Conservation (phyloP, 2,888 invertebrate species). For the Drosophila nr. perissopoda region DNA sequence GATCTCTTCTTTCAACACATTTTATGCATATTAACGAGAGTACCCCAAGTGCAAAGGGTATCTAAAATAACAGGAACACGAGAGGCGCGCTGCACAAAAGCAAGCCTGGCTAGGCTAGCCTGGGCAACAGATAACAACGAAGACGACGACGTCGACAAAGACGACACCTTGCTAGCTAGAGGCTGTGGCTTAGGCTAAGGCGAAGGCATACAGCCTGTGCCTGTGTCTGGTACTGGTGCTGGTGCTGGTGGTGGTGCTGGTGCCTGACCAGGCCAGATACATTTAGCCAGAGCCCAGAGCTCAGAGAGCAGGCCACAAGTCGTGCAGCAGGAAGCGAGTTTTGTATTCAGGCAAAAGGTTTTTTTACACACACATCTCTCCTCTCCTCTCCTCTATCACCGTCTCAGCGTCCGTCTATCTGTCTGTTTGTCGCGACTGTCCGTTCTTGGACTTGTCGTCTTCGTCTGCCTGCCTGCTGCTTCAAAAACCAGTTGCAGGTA, state of each 20-base stretch:
- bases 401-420: slow-evolving; percentile 10
- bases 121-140: slow-evolving; percentile 46
- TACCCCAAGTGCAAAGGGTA: background rate
- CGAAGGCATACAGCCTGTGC: slow-evolving; percentile 14
- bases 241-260: background rate
- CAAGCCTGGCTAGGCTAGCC: slow-evolving; percentile 22
- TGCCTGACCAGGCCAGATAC: slow-evolving; percentile 23
- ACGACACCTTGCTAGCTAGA: slow-evolving; percentile 70
- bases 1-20: background rate
- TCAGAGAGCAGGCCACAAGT: slow-evolving; percentile 58
- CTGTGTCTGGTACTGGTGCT: background rate
- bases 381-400: background rate
- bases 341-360: slow-evolving; percentile 71
- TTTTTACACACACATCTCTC: slow-evolving; percentile 43
- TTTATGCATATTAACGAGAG: background rate
- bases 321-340: slow-evolving; percentile 80
- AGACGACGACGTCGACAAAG: slow-evolving; percentile 43
- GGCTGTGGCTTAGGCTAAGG: slow-evolving; percentile 39
- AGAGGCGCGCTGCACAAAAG: slow-evolving; percentile 20
- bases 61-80: slow-evolving; percentile 45
- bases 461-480: slow-evolving; percentile 52
- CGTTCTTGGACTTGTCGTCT: slow-evolving; percentile 64
- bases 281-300: slow-evolving; percentile 17
- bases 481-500: slow-evolving; percentile 83
- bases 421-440: slow-evolving; percentile 30